These are phyloP conservation scores for Apteryx owenii DNA, from an alignment of 2,113 vertebrate genomes.

Conservation along the genomic window DNA sequence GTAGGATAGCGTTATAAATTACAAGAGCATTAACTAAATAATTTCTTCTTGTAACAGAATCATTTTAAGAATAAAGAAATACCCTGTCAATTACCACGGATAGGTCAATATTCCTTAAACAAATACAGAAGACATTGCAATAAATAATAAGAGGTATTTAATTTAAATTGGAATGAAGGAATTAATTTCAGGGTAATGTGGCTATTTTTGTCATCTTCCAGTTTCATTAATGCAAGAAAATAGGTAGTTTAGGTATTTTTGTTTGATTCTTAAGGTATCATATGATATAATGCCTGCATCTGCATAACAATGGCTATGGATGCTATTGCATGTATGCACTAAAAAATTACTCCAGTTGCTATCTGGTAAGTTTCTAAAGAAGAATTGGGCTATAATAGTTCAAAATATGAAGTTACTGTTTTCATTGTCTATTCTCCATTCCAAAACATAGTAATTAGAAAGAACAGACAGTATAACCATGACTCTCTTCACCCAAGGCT, in stretches of 20 bases:
- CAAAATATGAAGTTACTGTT: not conserved
- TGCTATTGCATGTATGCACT: accelerated
- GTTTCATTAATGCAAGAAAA: not conserved
- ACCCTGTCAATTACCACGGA: not conserved
- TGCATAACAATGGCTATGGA: not conserved
- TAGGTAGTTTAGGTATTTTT: not conserved
- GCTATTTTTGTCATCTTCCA: not conserved
- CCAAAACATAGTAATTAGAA: not conserved
- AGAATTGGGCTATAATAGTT: not conserved
- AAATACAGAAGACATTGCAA: not conserved
- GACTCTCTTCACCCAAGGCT: not conserved
- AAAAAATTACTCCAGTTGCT: not conserved
- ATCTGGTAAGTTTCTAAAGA: not conserved
- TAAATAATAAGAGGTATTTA: not conserved
- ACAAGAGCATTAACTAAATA: not conserved
- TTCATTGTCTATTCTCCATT: not conserved
- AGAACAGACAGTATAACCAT: not conserved
- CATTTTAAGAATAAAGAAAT: not conserved
- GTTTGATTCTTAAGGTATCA: not conserved
- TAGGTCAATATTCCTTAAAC: not conserved
- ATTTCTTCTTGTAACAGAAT: not conserved
- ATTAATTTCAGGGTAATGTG: not conserved
- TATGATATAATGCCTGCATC: not conserved
- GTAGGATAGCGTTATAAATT: not conserved
- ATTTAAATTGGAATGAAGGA: not conserved